A percentile compares a stretch with the other conserved stretches of the same genome.
Conservation (phyloP, 2,888 invertebrate species). For the Phymatocera aterrima region DNA sequence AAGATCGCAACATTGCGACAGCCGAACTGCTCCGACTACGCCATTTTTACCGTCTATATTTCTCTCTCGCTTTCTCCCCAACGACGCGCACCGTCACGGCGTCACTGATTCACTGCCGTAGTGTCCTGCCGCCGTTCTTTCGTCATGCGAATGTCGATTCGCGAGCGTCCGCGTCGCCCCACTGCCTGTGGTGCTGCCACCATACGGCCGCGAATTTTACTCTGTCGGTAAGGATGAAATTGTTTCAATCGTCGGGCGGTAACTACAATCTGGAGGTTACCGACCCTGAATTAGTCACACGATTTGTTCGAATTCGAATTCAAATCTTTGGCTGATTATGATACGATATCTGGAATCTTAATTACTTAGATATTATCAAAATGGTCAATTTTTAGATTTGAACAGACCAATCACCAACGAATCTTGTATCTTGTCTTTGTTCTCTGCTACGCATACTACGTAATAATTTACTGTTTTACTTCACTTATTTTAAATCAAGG, state of each 20-base stretch:
- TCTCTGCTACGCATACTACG: too few relatives aligned
- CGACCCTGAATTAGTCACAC: not conserved
- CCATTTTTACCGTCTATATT: constrained; percentile 26
- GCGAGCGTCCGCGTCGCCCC: constrained; percentile 25
- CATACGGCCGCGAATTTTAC: not conserved
- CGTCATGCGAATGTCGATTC: constrained; percentile 36
- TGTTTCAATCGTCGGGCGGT: not conserved
- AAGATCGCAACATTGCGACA: constrained; percentile 37
- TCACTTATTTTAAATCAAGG: too few relatives aligned
- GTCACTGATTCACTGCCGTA: constrained; percentile 35
- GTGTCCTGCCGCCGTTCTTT: not conserved
- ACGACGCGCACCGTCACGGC: constrained; percentile 45
- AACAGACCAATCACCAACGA: too few relatives aligned
- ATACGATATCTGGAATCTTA: too few relatives aligned
- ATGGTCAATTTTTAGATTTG: too few relatives aligned
- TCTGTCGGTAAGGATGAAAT: not conserved
- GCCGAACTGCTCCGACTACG: constrained; percentile 36
- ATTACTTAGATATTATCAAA: too few relatives aligned
- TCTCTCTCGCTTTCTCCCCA: constrained; percentile 8
- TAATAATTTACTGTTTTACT: too few relatives aligned
- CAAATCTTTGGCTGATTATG: too few relatives aligned
- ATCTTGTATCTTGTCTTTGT: too few relatives aligned
- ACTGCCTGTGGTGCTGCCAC: constrained; percentile 36
- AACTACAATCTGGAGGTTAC: not conserved
- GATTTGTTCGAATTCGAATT: too few relatives aligned